Base-by-base conservation (phyloP, 2,797 vertebrate genomes). In the Tadarida brasiliensis region DNA sequence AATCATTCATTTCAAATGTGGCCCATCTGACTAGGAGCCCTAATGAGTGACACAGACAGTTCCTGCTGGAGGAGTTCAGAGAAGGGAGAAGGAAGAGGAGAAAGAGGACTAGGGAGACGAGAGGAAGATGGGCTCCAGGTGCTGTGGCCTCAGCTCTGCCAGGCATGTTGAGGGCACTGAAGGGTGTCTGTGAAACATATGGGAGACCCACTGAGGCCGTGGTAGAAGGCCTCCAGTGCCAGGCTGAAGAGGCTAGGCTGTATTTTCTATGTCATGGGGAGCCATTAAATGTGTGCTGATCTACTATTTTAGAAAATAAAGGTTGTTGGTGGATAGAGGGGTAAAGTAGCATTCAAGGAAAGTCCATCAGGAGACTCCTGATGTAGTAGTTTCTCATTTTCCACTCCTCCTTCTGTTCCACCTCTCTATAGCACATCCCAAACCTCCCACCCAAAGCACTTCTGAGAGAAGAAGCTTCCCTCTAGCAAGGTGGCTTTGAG, bases 1-100 rank as follows among this genome's bases (percentile, higher is more conserved):
- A 94, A 90, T 87, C 87, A 91, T 81, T 90, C 26, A 68, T 78
- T 88, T 87, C 82, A 96, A 93, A 90, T 81, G 63, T 4, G 51
- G 35, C 56, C 71, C 68, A 7, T 65, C 65, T 85, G 81, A 92
- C 76, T 91, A 73, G 94, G 33, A 92, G 30, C n/a, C 78, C 26
- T 91, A 67, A 51, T 82, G 83, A 87, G 57, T 74, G 91, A 63
- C 49, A 87, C 19, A 77, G 83, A 67, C 19, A 44, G 4, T 70
- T 73, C 71, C 47, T 95, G 74, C 39, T 88, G 19, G 44, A 73
- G 57, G 51, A 88, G 63, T 91, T 94, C 88, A n/a, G 63, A 95
- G 54, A 78, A 94, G 70, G 49, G 47, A 88, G 56, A n/a, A 82
- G 11, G 90, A 54, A 78, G 82, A 74, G 39, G 28, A 85, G 49